phyloP scores from a whole-genome alignment of 2,797 vertebrate species.

The Discoglossus pictus region DNA sequence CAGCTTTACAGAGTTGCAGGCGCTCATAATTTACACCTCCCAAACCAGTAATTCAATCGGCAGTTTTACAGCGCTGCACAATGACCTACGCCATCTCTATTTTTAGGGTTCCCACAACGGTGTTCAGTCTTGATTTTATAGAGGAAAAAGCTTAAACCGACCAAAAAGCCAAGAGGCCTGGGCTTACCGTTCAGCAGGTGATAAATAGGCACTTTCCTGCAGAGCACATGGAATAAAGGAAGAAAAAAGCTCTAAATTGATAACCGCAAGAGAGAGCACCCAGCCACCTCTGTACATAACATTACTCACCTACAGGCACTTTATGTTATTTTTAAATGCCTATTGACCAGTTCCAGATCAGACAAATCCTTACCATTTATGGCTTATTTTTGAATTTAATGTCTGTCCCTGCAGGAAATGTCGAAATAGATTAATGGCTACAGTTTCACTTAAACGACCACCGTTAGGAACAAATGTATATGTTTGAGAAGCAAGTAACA shows the following conservation, averaged over 20 bases:
- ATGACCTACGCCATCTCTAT: constrained; percentile 18
- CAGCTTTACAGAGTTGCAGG: constrained; percentile 11
- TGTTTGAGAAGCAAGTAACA: too few species aligned
- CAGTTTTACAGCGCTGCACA: constrained; percentile 30
- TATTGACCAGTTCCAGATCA: not conserved
- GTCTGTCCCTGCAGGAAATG: too few species aligned
- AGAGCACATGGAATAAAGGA: not conserved
- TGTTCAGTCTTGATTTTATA: constrained; percentile 14
- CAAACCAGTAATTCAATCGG: not conserved
- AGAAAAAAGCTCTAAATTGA: not conserved
- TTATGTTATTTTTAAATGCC: constrained; percentile 5
- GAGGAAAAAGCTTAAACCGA: not conserved
- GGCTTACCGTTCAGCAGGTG: constrained; percentile 2
- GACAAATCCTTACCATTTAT: not conserved
- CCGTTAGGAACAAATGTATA: too few species aligned
- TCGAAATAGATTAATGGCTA: too few species aligned
- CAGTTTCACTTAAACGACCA: too few species aligned
- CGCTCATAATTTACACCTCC: constrained; percentile 41
- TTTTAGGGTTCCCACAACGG: constrained; percentile 17
- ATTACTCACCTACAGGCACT: not conserved
- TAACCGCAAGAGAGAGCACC: not conserved
- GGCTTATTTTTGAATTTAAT: too few species aligned
- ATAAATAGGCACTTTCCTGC: constrained; percentile 23
- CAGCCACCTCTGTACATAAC: not conserved
- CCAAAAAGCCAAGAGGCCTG: not conserved